Evolutionary conservation across 2,888 invertebrate genomes (phyloP), one percentile per base, ranked within the genome.

Genomic region (Dynastes hyllus): DNA sequence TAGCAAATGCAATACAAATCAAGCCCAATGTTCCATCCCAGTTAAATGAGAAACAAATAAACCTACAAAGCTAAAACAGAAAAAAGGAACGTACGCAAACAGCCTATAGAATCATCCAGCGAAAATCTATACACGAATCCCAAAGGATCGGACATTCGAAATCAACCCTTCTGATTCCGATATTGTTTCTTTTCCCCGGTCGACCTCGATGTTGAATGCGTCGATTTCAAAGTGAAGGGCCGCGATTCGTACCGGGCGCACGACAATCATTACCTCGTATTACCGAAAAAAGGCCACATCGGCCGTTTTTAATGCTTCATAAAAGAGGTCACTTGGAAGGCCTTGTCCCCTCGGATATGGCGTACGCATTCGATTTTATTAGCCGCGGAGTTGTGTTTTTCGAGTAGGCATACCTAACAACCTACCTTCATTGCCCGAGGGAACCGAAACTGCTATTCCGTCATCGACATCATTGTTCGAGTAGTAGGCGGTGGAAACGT

Each of bases 231-330:
- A 58, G 11, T 11, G 45, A 22, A 27, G 55, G 55, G 16, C 55
- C 53, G 53, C 53, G n/a, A 53, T 11, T 5, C 53, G 53, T 22
- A 22, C 37, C 45, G 45, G 11, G 11, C 55, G 55, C 16, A 58
- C 55, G 55, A 22, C 16, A 58, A 22, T 58, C 55, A 58, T 58
- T 58, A 58, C 55, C 55, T 22, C 55, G 55, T 22, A 22, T 22
- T 8, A 58, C 55, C 55, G 66, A 67, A 45, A 67, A 67, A 67
- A 67, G 45, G 40, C 66, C 66, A 67, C 55, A 58, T 67, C 45
- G 66, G 37, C 40, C 66, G 45, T 45, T 67, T 67, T 67, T 67
- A 67, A 67, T 45, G 45, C 66, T n/a, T n/a, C 16, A 67, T 67
- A 67, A 67, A 67, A 67, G 66, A 67, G 66, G 66, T 67, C 66